A percentile compares a stretch with the other conserved stretches of the same genome.
Conservation (phyloP, 1,140 invertebrate species). For the Cecropterus lyciades region DNA sequence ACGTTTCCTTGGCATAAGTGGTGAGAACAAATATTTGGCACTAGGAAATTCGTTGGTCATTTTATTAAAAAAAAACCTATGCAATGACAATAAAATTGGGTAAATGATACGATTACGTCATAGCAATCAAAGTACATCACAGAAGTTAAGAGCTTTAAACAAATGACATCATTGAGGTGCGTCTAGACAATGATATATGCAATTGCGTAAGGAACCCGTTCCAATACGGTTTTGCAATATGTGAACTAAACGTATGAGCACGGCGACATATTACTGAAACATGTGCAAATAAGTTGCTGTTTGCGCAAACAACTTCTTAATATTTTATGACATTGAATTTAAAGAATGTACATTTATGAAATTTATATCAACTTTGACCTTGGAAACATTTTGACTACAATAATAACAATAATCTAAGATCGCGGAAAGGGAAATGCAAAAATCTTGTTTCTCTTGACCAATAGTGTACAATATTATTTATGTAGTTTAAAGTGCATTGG, state of each 20-base stretch:
- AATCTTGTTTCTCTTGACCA: no score
- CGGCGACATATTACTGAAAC: conserved; percentile 14
- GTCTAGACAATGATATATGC: conserved; percentile 52
- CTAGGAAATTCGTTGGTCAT: no score
- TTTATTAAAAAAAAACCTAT: neutral
- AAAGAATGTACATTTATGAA: no score
- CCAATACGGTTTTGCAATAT: conserved; percentile 35
- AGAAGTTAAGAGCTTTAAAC: conserved; percentile 8
- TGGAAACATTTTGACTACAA: no score
- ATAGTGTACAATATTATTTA: no score
- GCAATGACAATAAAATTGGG: neutral
- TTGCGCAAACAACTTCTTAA: neutral
- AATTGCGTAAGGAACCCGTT: conserved; percentile 45
- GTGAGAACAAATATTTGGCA: no score
- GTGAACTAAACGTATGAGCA: conserved; percentile 22
- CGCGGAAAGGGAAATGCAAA: no score
- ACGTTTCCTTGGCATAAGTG: no score
- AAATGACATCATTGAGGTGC: conserved; percentile 44
- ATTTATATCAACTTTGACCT: no score
- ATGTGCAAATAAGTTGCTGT: conserved; percentile 8
- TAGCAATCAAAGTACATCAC: neutral
- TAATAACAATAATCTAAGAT: no score
- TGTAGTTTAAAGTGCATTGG: no score
- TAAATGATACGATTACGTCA: neutral
- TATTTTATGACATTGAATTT: no score